Base-by-base conservation (phyloP, 37 sponge, comb jelly and placozoan species). In the Agelas oroides region DNA sequence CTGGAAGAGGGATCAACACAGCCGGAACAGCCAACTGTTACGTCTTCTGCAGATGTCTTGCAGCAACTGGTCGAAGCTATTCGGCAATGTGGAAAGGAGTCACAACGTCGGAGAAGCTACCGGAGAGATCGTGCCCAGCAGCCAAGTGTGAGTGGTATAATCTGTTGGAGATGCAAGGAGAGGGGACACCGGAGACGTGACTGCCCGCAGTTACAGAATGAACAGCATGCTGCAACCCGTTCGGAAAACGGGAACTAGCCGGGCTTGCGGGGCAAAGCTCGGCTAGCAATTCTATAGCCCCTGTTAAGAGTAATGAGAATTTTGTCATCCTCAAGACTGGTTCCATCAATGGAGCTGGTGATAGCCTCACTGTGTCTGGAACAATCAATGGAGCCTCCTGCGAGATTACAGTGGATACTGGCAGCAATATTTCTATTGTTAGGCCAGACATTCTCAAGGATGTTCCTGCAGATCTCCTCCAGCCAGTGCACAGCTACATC, bases 181-280 rank as follows among this genome's bases (percentile, higher is more conserved):
- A n/a, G n/a, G n/a, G n/a, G n/a, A n/a, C n/a, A n/a, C n/a, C n/a
- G n/a, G n/a, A n/a, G n/a, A n/a, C n/a, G n/a, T n/a, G n/a, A n/a
- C n/a, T n/a, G n/a, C n/a, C n/a, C n/a, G n/a, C n/a, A n/a, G n/a
- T n/a, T n/a, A 23, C 11, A 39, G 68, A 24, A 15, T 27, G 8
- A 24, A 33, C 64, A 79, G 28, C 16, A n/a, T 11, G 71, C 14
- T 12, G 11, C 38, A 38, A 41, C 54, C 53, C 79, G 41, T 31
- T 33, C 66, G 79, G 79, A 68, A 79, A 79, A 79, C 79, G 79
- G 68, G 31, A 3, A 64, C 18, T 79, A 79, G 79, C 79, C 83
- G 73, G 36, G 73, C 71, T n/a, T n/a, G n/a, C n/a, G n/a, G n/a
- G n/a, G n/a, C n/a, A n/a, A n/a, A n/a, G n/a, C n/a, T n/a, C n/a